Evolutionary conservation across 2,113 vertebrate species (phyloP), one percentile per base, ranked within the genome.

Genomic region (Naja naja): DNA sequence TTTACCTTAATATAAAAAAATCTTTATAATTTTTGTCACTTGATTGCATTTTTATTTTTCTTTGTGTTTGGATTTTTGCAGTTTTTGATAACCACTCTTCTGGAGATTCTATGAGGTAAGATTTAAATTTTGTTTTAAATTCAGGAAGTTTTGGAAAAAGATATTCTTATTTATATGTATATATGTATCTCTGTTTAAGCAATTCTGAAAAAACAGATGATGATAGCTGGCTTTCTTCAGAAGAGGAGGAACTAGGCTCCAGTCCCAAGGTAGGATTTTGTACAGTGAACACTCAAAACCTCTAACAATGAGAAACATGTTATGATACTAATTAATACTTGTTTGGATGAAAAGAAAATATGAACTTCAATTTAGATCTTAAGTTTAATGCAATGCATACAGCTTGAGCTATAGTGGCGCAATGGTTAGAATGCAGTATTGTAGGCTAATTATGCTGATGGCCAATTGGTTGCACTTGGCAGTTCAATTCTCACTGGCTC

Each of bases 151-250:
- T 55, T 30, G 4, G 52, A 9, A 64, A 53, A 81, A 89, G 88
- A 95, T 58, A 96, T 88, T 94, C 14, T 96, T 64, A 95, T 96
- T 95, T 91, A 97, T 86, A 6, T 64, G 92, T 97, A 74, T 34
- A 34, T 74, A 74, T 74, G 69, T n/a, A 39, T 81, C 1, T 81
- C 27, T 96, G 10, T 94, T 96, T 94, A 94, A 98, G 95, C 89
- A 94, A 96, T 94, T 98, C 98, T 95, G 98, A 95, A 81, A 96
- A 98, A 55, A 74, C 97, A 39, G 93, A 92, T 90, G 96, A 96
- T 88, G 98, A 98, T 96, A 98, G 97, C 34, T 99, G 99, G 99
- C 97, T 97, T 92, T 98, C 98, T 58, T 98, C 99, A 93, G 98
- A 98, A 94, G 98, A 99, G 86, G 98, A 99, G 56, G 98, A 98